Conservation (phyloP, 1,140 invertebrate genomes). For the Streblospio benedicti region DNA sequence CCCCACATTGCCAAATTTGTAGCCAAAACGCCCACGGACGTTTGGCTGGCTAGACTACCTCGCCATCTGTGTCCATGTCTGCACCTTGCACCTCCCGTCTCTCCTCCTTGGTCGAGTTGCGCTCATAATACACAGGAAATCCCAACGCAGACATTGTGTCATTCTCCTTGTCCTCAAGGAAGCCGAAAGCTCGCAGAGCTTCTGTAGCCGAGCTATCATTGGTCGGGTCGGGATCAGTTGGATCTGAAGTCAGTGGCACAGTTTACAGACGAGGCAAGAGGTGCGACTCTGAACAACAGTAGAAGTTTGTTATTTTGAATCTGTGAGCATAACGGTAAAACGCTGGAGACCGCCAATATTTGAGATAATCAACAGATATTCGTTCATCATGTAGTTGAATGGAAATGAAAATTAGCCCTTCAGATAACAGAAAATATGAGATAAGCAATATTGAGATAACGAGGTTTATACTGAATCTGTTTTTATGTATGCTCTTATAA, state of each 20-base stretch:
- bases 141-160: constrained; percentile 2
- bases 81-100: constrained; percentile 48
- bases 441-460: too few relatives aligned
- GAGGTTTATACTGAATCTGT: too few relatives aligned
- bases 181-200: constrained; percentile 97
- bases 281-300: not conserved
- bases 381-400: too few relatives aligned
- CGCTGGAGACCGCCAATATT: too few relatives aligned
- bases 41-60: constrained; percentile 21
- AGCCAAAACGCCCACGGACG: not conserved
- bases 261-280: constrained; percentile 30
- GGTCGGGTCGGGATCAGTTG: too few relatives aligned
- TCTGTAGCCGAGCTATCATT: constrained; percentile 40
- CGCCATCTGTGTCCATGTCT: constrained; percentile 28
- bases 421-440: too few relatives aligned
- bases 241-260: too few relatives aligned
- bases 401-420: too few relatives aligned
- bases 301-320: too few relatives aligned
- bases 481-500: too few relatives aligned
- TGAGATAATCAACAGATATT: not conserved
- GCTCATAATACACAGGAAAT: constrained; percentile 1
- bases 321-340: too few relatives aligned
- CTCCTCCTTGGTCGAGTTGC: constrained; percentile 74
- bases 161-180: constrained; percentile 90
- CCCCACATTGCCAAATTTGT: not conserved